phyloP scores from a whole-genome alignment of 2,113 vertebrate species.

The Gopherus evgoodei region DNA sequence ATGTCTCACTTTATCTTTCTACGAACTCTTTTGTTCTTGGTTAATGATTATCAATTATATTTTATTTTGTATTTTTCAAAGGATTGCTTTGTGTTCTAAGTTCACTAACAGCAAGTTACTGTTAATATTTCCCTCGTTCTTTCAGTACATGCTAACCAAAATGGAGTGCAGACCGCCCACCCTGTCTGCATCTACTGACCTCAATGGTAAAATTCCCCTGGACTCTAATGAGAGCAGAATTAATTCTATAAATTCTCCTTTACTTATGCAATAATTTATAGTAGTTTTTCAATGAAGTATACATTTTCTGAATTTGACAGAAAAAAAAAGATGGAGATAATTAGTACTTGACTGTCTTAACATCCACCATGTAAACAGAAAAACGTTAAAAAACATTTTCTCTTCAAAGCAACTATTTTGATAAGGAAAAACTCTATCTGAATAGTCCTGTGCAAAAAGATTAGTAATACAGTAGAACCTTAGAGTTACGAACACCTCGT shows the following conservation, averaged over 20 bases:
- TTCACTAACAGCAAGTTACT: not conserved
- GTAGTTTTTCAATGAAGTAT: not conserved
- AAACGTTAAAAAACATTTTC: not conserved
- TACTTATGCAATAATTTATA: not conserved
- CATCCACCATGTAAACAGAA: not conserved
- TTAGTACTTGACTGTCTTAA: not conserved
- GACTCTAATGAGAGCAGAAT: not conserved
- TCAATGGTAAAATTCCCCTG: not conserved
- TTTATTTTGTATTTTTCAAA: not conserved
- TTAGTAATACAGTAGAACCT: not conserved
- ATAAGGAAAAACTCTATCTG: not conserved
- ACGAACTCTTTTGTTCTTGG: not conserved
- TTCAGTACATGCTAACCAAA: not conserved
- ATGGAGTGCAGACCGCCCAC: not conserved
- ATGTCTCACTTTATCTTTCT: not conserved
- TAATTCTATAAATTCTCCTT: not conserved
- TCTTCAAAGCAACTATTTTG: not conserved
- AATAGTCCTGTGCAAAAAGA: not conserved
- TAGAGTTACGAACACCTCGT: no score
- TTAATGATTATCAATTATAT: not conserved
- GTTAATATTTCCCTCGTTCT: not conserved
- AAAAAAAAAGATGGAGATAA: slow-evolving; percentile 4
- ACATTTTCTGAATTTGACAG: not conserved
- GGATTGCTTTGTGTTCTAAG: not conserved
- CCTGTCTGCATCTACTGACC: not conserved